phyloP scores from a whole-genome alignment of 2,113 vertebrate species.

The Atrichornis clamosus region DNA sequence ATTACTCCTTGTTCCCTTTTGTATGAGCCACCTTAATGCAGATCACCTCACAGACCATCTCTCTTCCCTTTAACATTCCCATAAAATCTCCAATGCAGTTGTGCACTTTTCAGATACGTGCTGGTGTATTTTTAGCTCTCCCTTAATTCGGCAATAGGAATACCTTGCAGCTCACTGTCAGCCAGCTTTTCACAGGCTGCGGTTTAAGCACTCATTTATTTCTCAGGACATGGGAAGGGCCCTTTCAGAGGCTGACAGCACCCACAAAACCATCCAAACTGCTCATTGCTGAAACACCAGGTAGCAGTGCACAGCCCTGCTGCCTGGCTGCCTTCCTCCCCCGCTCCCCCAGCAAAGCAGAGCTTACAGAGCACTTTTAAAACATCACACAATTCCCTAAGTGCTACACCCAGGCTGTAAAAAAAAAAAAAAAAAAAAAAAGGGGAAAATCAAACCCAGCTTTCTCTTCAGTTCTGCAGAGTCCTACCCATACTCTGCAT shows the following conservation, averaged over 20 bases:
- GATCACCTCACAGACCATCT: background rate
- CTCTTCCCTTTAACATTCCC: background rate
- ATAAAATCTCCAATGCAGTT: background rate
- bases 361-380: background rate
- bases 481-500: background rate
- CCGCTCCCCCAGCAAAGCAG: background rate
- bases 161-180: slow-evolving; percentile 8
- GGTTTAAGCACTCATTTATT: background rate
- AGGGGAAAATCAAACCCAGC: background rate
- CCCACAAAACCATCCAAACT: background rate
- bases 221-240: background rate
- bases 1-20: background rate
- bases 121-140: background rate
- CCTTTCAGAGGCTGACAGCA: slow-evolving; percentile 6
- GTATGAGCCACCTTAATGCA: background rate
- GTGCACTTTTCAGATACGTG: background rate
- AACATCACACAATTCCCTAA: background rate
- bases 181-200: background rate
- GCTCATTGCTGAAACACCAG: background rate
- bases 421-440: background rate
- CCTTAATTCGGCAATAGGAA: slow-evolving; percentile 12
- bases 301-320: background rate
- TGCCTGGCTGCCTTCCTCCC: background rate
- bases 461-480: background rate
- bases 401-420: background rate